A percentile compares a stretch with the other conserved stretches of the same genome.
phyloP scores from a whole-genome alignment of 1,140 invertebrate species.

The Cyclargus thomasi region DNA sequence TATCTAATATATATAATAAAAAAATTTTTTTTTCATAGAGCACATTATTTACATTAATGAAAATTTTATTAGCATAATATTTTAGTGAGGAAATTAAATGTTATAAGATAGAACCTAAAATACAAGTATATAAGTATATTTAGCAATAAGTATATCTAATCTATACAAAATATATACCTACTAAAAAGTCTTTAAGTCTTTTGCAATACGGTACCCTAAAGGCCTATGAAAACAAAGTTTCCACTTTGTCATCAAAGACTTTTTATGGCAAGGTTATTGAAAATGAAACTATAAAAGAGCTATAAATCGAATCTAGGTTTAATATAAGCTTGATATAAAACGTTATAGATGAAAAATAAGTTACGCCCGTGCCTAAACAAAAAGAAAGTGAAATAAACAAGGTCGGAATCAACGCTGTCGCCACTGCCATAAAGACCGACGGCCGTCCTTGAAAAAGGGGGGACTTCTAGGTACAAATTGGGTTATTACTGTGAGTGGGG shows the following conservation, averaged over 20 bases:
- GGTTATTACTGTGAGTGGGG: conserved; percentile 69
- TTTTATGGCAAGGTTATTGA: not conserved
- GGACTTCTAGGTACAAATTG: conserved; percentile 67
- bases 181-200: too few relatives aligned
- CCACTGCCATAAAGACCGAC: conserved; percentile 71
- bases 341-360: conserved; percentile 63
- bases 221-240: not conserved
- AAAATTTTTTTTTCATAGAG: too few relatives aligned
- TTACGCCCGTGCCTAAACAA: conserved; percentile 72
- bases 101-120: too few relatives aligned
- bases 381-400: conserved; percentile 75
- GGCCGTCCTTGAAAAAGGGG: conserved; percentile 73
- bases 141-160: too few relatives aligned
- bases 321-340: conserved; percentile 36
- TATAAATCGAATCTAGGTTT: not conserved
- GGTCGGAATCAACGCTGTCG: conserved; percentile 71
- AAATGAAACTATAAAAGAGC: conserved; percentile 15
- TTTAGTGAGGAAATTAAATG: too few relatives aligned
- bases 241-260: not conserved
- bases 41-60: too few relatives aligned
- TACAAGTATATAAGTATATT: too few relatives aligned
- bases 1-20: not conserved
- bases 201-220: too few relatives aligned
- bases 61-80: too few relatives aligned
- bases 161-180: too few relatives aligned